Evolutionary conservation across 2,888 invertebrate genomes (phyloP).

Genomic region (Thera obeliscata): DNA sequence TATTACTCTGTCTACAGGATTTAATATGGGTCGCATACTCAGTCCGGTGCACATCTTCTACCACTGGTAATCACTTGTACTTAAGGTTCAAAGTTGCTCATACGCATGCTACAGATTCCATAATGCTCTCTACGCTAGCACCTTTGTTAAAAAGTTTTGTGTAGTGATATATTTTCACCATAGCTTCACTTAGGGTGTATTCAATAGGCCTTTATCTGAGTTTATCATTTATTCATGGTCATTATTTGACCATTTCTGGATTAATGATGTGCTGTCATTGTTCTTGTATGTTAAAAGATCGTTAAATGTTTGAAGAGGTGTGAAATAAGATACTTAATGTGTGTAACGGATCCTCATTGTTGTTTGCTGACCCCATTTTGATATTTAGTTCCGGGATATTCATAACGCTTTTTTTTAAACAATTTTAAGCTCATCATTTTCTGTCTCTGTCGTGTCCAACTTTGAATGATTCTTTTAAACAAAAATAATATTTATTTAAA

Average conservation of each 20-base stretch:
- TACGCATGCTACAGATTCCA: not conserved
- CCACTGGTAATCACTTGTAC: not conserved
- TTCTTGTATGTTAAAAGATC: slow-evolving; percentile 71
- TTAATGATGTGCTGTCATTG: slow-evolving; percentile 81
- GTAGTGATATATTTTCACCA: slow-evolving; percentile 5
- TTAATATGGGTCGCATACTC: not conserved
- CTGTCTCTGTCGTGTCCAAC: not conserved
- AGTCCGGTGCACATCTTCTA: not conserved
- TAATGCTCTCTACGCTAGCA: not conserved
- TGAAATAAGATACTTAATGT: slow-evolving; percentile 78
- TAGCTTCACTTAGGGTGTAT: slow-evolving; percentile 49
- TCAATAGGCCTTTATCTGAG: slow-evolving; percentile 58
- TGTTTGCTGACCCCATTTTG: slow-evolving; percentile 54
- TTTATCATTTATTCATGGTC: slow-evolving; percentile 83
- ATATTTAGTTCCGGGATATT: slow-evolving; percentile 38
- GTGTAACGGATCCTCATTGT: slow-evolving; percentile 68
- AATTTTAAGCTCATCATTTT: slow-evolving; percentile 27
- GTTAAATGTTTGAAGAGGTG: slow-evolving; percentile 73
- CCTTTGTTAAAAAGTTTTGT: slow-evolving; percentile 2
- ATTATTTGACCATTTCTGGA: slow-evolving; percentile 83
- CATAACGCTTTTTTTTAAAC: slow-evolving; percentile 11
- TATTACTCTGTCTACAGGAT: slow-evolving; percentile 9
- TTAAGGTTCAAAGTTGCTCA: slow-evolving; percentile 5
- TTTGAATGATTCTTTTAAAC: not conserved
- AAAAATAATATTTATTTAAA: no score